Evolutionary conservation across 2,888 invertebrate species (phyloP).

Genomic region (Cephus pulcher): DNA sequence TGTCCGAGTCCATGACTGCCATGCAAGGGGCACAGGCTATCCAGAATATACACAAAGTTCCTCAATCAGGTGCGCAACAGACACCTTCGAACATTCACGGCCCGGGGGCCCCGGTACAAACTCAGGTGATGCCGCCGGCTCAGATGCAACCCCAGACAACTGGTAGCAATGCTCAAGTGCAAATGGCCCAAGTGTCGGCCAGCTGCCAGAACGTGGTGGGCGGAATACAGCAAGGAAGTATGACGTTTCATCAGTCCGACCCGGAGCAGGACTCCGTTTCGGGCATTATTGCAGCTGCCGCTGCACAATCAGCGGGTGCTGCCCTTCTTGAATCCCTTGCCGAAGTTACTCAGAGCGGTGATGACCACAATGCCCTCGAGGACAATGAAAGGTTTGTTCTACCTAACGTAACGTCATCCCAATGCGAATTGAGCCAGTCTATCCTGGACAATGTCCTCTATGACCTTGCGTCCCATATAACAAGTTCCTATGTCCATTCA

Average conservation of each 20-base stretch:
- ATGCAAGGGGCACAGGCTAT: constrained; percentile 59
- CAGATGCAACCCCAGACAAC: constrained; percentile 69
- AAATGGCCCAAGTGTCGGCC: constrained; percentile 53
- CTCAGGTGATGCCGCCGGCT: constrained; percentile 65
- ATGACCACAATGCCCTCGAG: constrained; percentile 63
- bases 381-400: constrained; percentile 67
- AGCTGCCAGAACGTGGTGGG: constrained; percentile 53
- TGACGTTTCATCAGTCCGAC: constrained; percentile 53
- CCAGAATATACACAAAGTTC: constrained; percentile 61
- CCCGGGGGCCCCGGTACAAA: constrained; percentile 45
- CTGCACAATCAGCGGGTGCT: constrained; percentile 51
- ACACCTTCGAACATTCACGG: constrained; percentile 44
- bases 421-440: neutral
- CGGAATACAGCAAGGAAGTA: constrained; percentile 42
- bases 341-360: constrained; percentile 62
- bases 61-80: constrained; percentile 51
- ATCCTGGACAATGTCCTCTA: neutral
- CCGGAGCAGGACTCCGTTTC: constrained; percentile 57
- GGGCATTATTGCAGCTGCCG: constrained; percentile 44
- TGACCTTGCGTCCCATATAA: neutral
- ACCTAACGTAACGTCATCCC: neutral
- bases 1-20: constrained; percentile 55
- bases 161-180: constrained; percentile 50
- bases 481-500: neutral
- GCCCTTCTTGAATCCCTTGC: constrained; percentile 64